Percentiles rank a stretch among this genome's conserved stretches.
Conservation (phyloP, 2,113 vertebrate species). For the Neodon shergylaensis region DNA sequence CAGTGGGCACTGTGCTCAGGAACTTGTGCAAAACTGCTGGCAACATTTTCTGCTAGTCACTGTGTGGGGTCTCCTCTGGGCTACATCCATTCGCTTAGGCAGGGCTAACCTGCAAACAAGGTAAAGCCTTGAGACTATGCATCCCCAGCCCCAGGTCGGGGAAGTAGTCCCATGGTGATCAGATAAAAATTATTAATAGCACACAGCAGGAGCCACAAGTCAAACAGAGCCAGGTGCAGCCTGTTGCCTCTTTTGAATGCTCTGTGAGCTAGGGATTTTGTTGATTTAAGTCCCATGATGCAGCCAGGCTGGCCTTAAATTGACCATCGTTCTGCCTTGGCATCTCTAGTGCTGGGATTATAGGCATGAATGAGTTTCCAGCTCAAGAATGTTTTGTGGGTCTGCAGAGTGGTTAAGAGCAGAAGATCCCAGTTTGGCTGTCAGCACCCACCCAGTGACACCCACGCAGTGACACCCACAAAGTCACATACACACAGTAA, state of each 20-base stretch:
- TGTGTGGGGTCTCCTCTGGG: not conserved
- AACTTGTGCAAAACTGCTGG: too few relatives aligned
- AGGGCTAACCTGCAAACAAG: not conserved
- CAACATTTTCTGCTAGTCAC: rapidly evolving
- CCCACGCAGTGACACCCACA: too few relatives aligned
- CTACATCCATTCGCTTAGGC: not conserved
- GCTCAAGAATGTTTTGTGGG: not conserved
- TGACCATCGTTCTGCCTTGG: not conserved
- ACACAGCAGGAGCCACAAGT: not conserved
- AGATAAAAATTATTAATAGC: not conserved
- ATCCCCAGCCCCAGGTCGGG: not conserved
- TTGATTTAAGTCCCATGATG: not conserved
- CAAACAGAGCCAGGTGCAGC: not conserved
- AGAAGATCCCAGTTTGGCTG: not conserved
- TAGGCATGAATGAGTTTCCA: not conserved
- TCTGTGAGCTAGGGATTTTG: not conserved
- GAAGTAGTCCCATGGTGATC: not conserved
- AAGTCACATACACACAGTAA: too few relatives aligned
- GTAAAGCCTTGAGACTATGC: not conserved
- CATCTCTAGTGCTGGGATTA: not conserved
- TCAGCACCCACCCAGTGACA: not conserved
- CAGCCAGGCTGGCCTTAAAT: not conserved
- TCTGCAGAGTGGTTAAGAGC: not conserved
- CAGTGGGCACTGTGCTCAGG: not conserved
- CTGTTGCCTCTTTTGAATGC: not conserved